A percentile compares a stretch with the other conserved stretches of the same genome.
Evolutionary conservation across 2,888 invertebrate species (phyloP).

Genomic region (Epirrita christyi): DNA sequence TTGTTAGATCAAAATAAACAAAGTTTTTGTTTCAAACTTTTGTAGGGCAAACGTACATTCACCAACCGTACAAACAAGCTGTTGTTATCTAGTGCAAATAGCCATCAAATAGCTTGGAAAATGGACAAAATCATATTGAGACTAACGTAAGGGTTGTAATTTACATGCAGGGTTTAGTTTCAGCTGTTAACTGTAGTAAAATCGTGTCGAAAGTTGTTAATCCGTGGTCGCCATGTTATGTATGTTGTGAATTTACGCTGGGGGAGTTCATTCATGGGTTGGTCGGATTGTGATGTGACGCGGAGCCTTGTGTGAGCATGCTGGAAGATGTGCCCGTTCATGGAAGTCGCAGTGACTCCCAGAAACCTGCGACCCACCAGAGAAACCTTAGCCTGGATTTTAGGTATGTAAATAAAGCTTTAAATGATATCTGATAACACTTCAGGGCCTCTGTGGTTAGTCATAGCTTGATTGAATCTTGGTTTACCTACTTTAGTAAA

Average conservation of each 20-base stretch:
- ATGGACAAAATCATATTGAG: constrained; percentile 18
- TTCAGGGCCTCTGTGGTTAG: constrained; percentile 1
- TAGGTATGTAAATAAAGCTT: constrained; percentile 83
- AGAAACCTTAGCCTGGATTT: constrained; percentile 95
- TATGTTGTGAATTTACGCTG: constrained; percentile 69
- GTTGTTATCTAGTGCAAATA: constrained; percentile 15
- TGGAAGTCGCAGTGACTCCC: constrained; percentile 74
- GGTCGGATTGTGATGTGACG: constrained; percentile 68
- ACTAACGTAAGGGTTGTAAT: constrained; percentile 34
- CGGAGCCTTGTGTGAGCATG: constrained; percentile 75
- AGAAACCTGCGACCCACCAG: constrained; percentile 87
- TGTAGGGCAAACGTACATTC: constrained; percentile 19
- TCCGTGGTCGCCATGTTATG: constrained; percentile 78
- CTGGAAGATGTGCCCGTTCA: constrained; percentile 83
- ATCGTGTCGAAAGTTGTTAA: constrained; percentile 39
- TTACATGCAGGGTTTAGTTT: constrained; percentile 40
- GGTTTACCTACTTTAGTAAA: neutral
- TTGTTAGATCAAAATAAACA: constrained; percentile 7
- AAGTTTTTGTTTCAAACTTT: constrained; percentile 21
- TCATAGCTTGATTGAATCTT: neutral
- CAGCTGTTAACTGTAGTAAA: constrained; percentile 26
- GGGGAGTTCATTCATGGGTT: constrained; percentile 51
- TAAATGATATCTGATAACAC: constrained; percentile 7
- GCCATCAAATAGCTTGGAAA: constrained; percentile 12
- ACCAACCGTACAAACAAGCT: constrained; percentile 13